Base-by-base conservation (phyloP, 2,797 vertebrate genomes). In the Xyrichtys novacula region DNA sequence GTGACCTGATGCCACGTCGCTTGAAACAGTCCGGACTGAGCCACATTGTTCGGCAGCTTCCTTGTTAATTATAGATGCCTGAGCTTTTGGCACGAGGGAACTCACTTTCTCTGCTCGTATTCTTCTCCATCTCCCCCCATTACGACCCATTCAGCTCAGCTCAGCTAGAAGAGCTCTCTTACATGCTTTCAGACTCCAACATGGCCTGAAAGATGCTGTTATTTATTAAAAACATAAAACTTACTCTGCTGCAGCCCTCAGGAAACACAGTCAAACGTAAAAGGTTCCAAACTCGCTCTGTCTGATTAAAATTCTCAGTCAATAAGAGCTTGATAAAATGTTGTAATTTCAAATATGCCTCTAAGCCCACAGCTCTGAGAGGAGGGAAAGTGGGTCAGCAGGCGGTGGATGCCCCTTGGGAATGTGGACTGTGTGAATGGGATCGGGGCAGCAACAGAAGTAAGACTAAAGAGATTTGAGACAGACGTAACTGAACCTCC, bases 51-150 rank as follows among this genome's bases (percentile, higher is more conserved):
- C 53, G 52, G n/a, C 72, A 67, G 65, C 66, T 78, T 80, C 52
- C 65, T 67, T 73, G 60, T 75, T 85, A 86, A 85, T 88, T 88
- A 87, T 85, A 84, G 74, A 85, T 76, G 74, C 73, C 56, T 63
- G 74, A 72, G 74, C 43, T 70, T 50, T 59, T 69, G 52, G 61
- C 49, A 65, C 43, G 26, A 52, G 44, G 43, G 23, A 52, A 48
- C 52, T 66, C 53, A 36, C 55, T 69, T 56, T 70, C 59, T 63
- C 54, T 54, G 19, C 32, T 15, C 6, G 22, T 47, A 39, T 60
- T 46, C 28, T 50, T 61, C 57, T 42, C 11, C 48, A 44, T 66
- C 56, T 53, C 22, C 29, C 34, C 48, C 38, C 32, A 44, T 70
- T 25, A 47, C 47, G 29, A 48, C 46, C 22, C 29, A 54, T 52